Conservation (phyloP, 2,797 vertebrate species). For the Enteromius fasciolatus region DNA sequence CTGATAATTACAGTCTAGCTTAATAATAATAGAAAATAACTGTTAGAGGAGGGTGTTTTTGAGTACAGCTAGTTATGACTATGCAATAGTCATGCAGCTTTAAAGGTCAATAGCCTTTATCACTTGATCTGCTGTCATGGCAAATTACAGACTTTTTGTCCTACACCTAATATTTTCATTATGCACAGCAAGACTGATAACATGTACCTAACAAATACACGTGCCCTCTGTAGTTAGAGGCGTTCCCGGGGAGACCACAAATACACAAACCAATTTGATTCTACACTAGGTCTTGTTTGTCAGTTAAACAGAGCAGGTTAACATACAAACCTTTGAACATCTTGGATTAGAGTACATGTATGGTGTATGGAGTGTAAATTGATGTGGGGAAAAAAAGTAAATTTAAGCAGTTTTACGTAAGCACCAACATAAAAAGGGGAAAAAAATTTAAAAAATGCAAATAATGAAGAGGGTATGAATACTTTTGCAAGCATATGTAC, state of each 20-base stretch:
- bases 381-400: no score
- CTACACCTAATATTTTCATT: constrained; percentile 27
- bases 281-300: constrained; percentile 3
- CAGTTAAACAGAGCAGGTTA: constrained; percentile 10
- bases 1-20: background rate
- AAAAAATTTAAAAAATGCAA: no score
- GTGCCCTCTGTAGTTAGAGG: constrained; percentile 34
- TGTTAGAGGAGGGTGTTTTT: background rate
- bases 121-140: background rate
- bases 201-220: constrained; percentile 31
- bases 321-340: constrained; percentile 1
- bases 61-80: background rate
- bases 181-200: background rate
- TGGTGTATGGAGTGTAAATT: no score
- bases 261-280: constrained; percentile 12
- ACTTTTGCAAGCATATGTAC: no score
- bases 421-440: no score
- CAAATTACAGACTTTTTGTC: constrained; percentile 14
- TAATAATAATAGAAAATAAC: background rate
- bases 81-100: background rate
- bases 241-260: background rate
- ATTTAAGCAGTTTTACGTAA: no score
- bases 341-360: background rate
- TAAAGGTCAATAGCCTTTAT: background rate
- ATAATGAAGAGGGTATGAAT: no score